Evolutionary conservation across 2,888 invertebrate genomes (phyloP).

Genomic region (Chalcis sispes): DNA sequence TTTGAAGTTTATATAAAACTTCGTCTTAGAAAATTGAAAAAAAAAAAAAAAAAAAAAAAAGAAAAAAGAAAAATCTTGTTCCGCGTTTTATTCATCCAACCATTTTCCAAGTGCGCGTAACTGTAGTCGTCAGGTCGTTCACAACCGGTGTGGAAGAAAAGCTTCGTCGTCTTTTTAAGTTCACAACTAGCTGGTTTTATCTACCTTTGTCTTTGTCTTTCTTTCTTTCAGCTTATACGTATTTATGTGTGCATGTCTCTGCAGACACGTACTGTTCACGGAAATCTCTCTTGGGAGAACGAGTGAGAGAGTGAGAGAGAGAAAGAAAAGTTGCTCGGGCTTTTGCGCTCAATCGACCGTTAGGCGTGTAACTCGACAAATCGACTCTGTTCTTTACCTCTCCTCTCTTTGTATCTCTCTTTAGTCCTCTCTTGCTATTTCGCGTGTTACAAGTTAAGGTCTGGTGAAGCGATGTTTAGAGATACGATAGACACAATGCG

Average conservation of each 20-base stretch:
- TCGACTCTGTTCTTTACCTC: constrained; percentile 10
- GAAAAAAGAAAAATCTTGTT: neutral
- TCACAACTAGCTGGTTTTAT: constrained; percentile 26
- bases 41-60: constrained; percentile 14
- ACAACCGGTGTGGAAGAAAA: constrained; percentile 4
- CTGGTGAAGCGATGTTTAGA: no score
- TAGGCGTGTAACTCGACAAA: constrained; percentile 44
- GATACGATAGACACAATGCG: constrained; percentile 24
- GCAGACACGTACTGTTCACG: neutral
- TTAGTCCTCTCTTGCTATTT: neutral
- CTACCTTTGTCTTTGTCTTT: constrained; percentile 10
- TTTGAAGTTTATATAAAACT: no score
- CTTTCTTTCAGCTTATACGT: neutral
- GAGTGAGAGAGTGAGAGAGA: no score
- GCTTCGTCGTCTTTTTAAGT: neutral
- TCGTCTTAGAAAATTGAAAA: no score
- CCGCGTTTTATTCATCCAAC: constrained; percentile 39
- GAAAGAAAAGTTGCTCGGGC: neutral
- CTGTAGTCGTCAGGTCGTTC: constrained; percentile 10
- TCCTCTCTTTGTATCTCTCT: no score
- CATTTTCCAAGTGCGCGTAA: no score
- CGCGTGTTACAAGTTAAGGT: no score
- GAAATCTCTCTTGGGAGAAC: neutral
- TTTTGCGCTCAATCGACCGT: constrained; percentile 33
- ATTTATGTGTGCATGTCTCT: neutral